Evolutionary conservation across 2,113 vertebrate genomes (phyloP).

Genomic region (Hippocampus barbouri): DNA sequence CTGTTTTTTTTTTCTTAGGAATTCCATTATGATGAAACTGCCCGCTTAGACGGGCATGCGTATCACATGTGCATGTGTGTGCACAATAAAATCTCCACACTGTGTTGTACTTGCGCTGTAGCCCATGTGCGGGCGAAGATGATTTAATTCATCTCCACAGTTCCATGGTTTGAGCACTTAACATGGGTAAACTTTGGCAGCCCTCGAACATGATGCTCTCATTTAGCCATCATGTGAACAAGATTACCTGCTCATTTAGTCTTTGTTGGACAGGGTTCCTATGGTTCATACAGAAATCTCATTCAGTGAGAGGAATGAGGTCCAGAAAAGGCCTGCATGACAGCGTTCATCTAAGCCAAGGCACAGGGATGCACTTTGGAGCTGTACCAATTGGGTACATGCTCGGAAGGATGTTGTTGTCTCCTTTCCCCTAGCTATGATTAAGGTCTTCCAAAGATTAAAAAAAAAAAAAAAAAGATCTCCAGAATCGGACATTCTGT

Average conservation of each 20-base stretch:
- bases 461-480: too few relatives aligned
- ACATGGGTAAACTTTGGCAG: constrained; percentile 46
- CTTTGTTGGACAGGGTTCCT: constrained; percentile 45
- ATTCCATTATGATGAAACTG: not conserved
- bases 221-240: constrained; percentile 54
- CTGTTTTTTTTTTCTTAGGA: not conserved
- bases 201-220: constrained; percentile 35
- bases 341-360: constrained; percentile 51
- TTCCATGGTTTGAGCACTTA: constrained; percentile 40
- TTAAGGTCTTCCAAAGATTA: too few relatives aligned
- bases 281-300: constrained; percentile 47
- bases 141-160: constrained; percentile 43
- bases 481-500: too few relatives aligned
- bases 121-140: constrained; percentile 24
- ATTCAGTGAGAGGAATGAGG: constrained; percentile 50
- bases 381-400: constrained; percentile 38
- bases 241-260: constrained; percentile 61
- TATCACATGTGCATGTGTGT: not conserved
- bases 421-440: constrained; percentile 18
- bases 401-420: constrained; percentile 44
- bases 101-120: constrained; percentile 22
- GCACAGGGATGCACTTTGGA: constrained; percentile 50
- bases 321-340: constrained; percentile 51
- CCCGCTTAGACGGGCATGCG: not conserved
- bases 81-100: constrained; percentile 4